Conservation (phyloP, 2,888 invertebrate genomes). For the Sinelater perroti region DNA sequence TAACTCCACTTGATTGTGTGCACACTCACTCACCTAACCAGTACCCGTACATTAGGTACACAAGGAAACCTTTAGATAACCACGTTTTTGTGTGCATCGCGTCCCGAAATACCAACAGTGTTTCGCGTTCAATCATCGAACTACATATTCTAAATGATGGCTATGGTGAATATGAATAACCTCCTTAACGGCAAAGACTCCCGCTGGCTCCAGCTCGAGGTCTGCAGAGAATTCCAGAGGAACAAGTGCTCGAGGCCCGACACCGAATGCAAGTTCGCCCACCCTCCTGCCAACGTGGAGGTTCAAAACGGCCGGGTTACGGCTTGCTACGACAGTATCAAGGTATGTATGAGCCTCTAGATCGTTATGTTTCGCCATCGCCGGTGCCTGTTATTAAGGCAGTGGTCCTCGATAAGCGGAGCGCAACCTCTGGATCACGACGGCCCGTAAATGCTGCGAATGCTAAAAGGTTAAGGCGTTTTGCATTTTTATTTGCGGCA, state of each 20-base stretch:
- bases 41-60: constrained; percentile 18
- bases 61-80: too few species aligned
- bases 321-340: constrained; percentile 99
- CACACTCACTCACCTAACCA: constrained; percentile 12
- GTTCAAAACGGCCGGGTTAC: constrained; percentile 99
- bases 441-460: neutral
- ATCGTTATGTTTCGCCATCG: too few species aligned
- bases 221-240: constrained; percentile 98
- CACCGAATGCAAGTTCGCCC: constrained; percentile 99
- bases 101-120: constrained; percentile 37
- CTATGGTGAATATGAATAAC: constrained; percentile 97
- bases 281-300: constrained; percentile 99
- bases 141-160: constrained; percentile 62
- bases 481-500: neutral
- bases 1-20: constrained; percentile 54
- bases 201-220: constrained; percentile 99
- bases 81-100: constrained; percentile 33
- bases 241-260: constrained; percentile 99
- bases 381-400: neutral
- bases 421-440: neutral
- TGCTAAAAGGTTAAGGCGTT: neutral
- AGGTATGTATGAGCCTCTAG: constrained; percentile 93
- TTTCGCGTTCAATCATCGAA: constrained; percentile 50
- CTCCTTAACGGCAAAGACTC: constrained; percentile 98
- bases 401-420: neutral